These are phyloP conservation scores for Cyphomyrus plagiostoma DNA, from an alignment of 2,113 vertebrate species.

Conservation along the genomic window DNA sequence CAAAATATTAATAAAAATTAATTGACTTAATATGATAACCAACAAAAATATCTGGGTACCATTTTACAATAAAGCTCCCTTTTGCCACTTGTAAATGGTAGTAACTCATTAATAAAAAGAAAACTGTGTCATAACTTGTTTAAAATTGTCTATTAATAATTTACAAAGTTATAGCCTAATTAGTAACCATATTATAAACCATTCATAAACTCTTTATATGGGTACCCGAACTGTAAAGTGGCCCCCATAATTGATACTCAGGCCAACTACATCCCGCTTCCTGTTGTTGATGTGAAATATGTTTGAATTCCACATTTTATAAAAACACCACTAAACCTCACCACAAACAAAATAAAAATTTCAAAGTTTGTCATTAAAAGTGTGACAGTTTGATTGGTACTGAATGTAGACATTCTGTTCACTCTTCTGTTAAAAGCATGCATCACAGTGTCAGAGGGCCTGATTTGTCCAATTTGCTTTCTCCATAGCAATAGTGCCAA, in stretches of 20 bases:
- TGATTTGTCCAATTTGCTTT: neutral
- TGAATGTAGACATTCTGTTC: neutral
- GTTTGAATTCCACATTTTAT: neutral
- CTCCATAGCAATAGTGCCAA: conserved; percentile 12
- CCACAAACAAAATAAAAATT: conserved; percentile 1
- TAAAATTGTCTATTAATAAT: no score
- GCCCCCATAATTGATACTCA: neutral
- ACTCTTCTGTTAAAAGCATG: neutral
- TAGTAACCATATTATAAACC: no score
- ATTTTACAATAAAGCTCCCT: no score
- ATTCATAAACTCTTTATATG: no score
- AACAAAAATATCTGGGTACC: no score
- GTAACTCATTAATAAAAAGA: no score
- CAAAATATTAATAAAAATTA: neutral
- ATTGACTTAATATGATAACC: neutral
- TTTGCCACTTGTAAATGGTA: no score
- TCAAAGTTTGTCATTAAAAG: neutral
- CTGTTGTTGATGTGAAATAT: neutral
- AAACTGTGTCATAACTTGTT: no score
- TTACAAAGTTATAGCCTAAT: no score
- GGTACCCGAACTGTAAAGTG: no score
- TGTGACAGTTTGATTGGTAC: neutral
- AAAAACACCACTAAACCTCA: neutral
- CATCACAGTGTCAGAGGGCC: neutral
- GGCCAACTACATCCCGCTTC: neutral